These are phyloP conservation scores for Channa maculata DNA, from an alignment of 2,113 vertebrate species.

Conservation along the genomic window DNA sequence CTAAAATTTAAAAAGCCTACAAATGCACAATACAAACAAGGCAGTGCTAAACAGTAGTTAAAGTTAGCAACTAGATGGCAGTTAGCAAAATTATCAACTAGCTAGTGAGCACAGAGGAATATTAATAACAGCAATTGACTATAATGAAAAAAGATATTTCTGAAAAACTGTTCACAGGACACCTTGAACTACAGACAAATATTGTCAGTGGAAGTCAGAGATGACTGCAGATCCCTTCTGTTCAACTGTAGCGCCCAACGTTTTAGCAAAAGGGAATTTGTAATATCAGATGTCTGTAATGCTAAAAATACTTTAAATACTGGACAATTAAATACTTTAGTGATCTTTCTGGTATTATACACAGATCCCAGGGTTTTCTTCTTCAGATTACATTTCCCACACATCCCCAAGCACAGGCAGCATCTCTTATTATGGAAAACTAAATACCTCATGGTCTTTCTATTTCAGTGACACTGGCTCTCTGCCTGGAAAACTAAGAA, in stretches of 20 bases:
- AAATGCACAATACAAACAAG: too few species aligned
- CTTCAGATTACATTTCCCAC: constrained; percentile 61
- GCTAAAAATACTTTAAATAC: constrained; percentile 1
- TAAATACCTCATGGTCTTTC: constrained; percentile 62
- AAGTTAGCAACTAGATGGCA: too few species aligned
- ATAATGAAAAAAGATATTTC: too few species aligned
- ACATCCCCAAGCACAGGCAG: constrained; percentile 48
- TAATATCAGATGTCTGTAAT: constrained; percentile 8
- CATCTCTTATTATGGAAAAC: constrained; percentile 68
- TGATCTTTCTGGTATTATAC: constrained; percentile 24
- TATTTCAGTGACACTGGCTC: constrained; percentile 70
- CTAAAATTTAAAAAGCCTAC: background rate
- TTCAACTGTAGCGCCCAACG: too few species aligned
- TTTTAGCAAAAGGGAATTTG: background rate
- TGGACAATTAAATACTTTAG: constrained; percentile 5
- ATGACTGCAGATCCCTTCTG: too few species aligned
- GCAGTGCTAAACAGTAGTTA: too few species aligned
- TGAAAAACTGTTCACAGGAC: too few species aligned
- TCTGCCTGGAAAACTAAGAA: constrained; percentile 74
- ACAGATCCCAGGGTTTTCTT: constrained; percentile 40
- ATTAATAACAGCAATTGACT: too few species aligned
- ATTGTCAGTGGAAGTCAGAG: too few species aligned
- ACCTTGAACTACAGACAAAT: too few species aligned
- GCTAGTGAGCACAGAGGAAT: too few species aligned
- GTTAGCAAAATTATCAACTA: too few species aligned